These are phyloP conservation scores for Gambusia yucatana DNA, from an alignment of 2,797 vertebrate genomes.

Conservation along the genomic window DNA sequence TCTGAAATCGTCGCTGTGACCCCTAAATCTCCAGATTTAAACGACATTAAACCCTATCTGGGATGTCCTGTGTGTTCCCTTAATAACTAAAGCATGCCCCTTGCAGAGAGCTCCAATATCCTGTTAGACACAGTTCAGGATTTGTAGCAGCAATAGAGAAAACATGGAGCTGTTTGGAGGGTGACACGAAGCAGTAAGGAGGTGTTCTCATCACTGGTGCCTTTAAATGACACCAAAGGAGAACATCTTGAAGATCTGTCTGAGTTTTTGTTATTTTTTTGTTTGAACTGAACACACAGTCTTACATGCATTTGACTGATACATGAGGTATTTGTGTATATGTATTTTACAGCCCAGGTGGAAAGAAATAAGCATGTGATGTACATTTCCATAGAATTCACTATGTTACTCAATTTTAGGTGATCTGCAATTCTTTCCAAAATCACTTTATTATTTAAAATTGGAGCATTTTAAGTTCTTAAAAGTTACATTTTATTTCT, in stretches of 20 bases:
- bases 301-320: neutral
- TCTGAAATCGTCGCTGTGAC: constrained; percentile 27
- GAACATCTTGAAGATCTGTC: neutral
- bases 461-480: neutral
- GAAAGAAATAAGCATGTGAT: constrained; percentile 44
- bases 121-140: constrained; percentile 42
- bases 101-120: constrained; percentile 45
- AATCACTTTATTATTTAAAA: neutral
- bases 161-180: neutral
- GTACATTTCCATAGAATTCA: neutral
- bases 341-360: constrained; percentile 61
- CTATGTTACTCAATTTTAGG: neutral
- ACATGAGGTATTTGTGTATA: constrained; percentile 52
- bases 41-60: constrained; percentile 44
- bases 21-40: constrained; percentile 39
- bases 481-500: neutral
- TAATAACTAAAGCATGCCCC: constrained; percentile 28
- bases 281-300: no score
- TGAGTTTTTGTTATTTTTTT: neutral
- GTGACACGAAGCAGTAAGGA: neutral
- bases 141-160: constrained; percentile 26
- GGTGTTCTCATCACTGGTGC: neutral
- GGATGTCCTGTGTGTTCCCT: constrained; percentile 15
- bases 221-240: neutral
- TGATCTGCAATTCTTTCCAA: neutral